Base-by-base conservation (phyloP, 2,888 invertebrate species). In the Pristionchus entomophagus region DNA sequence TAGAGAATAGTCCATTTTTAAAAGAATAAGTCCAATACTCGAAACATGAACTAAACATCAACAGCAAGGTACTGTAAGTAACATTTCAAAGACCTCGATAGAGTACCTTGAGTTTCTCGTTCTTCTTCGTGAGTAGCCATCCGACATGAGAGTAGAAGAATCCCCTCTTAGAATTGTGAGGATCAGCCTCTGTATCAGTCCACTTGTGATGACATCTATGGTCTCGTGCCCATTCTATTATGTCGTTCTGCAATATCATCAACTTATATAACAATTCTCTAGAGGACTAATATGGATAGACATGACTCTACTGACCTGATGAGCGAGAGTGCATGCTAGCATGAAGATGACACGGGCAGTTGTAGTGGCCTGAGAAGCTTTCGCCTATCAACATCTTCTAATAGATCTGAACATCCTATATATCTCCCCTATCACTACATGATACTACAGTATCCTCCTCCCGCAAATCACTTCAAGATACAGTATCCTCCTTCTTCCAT, bases 61-160 rank as follows among this genome's bases (percentile, higher is more conserved):
- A n/a, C n/a, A n/a, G n/a, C n/a, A n/a, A n/a, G n/a, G n/a, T n/a
- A n/a, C n/a, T n/a, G n/a, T n/a, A n/a, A n/a, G n/a, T n/a, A n/a
- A n/a, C n/a, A n/a, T n/a, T n/a, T 14, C 62, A 32, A 45, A 45
- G 22, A 26, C 8, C 6, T 26, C 6, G 45, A 49, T 41, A 45
- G 29, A 49, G 77, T 35, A 80, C 84, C 77, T 85, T 85, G 4
- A 85, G 73, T 85, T 77, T 69, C 19, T 69, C 53, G 94, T 98
- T 98, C 94, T 98, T 98, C 91, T 96, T 95, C 32, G 94, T 93
- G 86, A 98, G 94, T 88, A 98, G 95, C 98, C 98, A 98, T 87
- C 98, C 98, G 91, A 98, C 95, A 94, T 98, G 98, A 0, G 97
- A 96, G 95, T 98, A 98, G 95, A 98, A 98, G 95, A 98, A 97